Percentiles rank a stretch among this genome's conserved stretches.
Evolutionary conservation across 2,888 invertebrate genomes (phyloP).

Genomic region (Trachelus stipa): DNA sequence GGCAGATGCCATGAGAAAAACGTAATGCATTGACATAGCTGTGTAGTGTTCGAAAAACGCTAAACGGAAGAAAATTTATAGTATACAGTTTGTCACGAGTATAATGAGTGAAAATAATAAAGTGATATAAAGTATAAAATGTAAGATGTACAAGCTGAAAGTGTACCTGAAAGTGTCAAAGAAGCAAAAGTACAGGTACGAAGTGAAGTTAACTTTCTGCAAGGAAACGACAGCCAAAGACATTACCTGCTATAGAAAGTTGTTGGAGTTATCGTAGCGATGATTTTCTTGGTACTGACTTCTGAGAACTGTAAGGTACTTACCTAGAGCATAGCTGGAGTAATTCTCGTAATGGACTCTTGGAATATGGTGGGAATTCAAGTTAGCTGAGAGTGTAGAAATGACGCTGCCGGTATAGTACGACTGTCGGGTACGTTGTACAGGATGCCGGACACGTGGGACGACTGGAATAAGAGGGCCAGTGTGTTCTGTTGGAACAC

Average conservation of each 20-base stretch:
- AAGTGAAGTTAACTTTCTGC: background rate
- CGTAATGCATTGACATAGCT: background rate
- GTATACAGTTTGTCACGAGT: background rate
- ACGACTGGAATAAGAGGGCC: background rate
- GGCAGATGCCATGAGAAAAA: background rate
- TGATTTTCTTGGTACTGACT: background rate
- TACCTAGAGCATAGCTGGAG: background rate
- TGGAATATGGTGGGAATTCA: background rate
- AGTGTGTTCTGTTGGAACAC: background rate
- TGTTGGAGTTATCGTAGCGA: background rate
- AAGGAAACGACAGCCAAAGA: background rate
- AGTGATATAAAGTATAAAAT: background rate
- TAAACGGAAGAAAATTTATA: conserved; percentile 7
- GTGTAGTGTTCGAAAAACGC: background rate
- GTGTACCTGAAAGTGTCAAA: background rate
- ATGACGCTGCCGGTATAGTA: background rate
- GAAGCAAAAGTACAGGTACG: background rate
- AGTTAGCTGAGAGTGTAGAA: background rate
- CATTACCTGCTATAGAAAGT: background rate
- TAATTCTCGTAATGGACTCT: background rate
- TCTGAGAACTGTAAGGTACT: background rate
- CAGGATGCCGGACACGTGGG: background rate
- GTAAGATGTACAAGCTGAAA: background rate
- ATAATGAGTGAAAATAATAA: background rate
- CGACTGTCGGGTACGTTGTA: background rate